Evolutionary conservation across 2,888 invertebrate genomes (phyloP).

Genomic region (Acronicta leporina): DNA sequence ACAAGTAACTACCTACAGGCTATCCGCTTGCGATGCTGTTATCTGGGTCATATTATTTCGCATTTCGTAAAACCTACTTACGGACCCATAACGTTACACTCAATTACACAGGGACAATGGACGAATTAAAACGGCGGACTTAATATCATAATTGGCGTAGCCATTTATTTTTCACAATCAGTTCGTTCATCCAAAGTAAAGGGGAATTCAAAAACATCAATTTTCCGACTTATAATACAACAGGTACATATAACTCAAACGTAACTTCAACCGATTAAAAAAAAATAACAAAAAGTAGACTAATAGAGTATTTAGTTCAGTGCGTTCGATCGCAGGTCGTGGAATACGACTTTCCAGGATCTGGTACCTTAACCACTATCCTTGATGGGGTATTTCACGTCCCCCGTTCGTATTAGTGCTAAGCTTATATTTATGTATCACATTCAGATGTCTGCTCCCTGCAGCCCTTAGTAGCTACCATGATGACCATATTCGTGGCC

Average conservation of each 20-base stretch:
- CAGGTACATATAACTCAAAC: conserved; percentile 88
- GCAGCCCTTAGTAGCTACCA: conserved; percentile 88
- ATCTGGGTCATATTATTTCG: conserved; percentile 84
- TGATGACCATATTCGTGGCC: conserved; percentile 86
- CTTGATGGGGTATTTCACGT: conserved; percentile 68
- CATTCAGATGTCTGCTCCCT: conserved; percentile 87
- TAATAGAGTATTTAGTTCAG: conserved; percentile 81
- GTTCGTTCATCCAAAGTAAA: conserved; percentile 58
- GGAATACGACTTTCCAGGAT: conserved; percentile 65
- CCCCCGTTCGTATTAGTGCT: conserved; percentile 80
- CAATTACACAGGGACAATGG: conserved; percentile 65
- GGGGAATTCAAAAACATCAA: conserved; percentile 49
- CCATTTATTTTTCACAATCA: conserved; percentile 64
- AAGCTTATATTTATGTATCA: conserved; percentile 88
- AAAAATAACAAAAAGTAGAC: conserved; percentile 74
- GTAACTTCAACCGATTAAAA: conserved; percentile 81
- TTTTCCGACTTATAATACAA: conserved; percentile 73
- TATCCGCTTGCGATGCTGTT: conserved; percentile 74
- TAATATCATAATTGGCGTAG: conserved; percentile 54
- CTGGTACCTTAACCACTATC: conserved; percentile 72
- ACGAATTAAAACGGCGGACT: conserved; percentile 65
- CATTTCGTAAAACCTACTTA: conserved; percentile 79
- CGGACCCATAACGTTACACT: conserved; percentile 68
- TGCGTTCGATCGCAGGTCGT: conserved; percentile 75
- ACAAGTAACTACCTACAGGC: conserved; percentile 65